phyloP scores from a whole-genome alignment of 1,140 invertebrate genomes.

The Polypedilum vanderplanki region DNA sequence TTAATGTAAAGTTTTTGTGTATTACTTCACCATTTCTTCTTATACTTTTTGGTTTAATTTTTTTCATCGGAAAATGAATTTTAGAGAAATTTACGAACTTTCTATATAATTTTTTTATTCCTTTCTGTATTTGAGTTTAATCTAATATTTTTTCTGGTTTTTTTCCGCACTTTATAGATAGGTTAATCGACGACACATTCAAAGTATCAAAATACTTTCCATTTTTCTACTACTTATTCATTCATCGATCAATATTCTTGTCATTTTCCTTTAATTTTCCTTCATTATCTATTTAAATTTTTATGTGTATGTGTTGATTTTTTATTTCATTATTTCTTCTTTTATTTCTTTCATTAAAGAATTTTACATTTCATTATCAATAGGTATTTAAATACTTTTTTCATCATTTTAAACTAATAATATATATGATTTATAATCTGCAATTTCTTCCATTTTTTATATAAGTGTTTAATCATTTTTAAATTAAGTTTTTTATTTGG shows the following conservation, averaged over 20 bases:
- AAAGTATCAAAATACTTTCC: neutral
- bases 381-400: slow-evolving; percentile 1
- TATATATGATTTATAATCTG: slow-evolving; percentile 22
- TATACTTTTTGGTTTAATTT: neutral
- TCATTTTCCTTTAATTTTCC: neutral
- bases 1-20: neutral
- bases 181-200: neutral
- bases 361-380: slow-evolving; percentile 16
- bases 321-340: neutral
- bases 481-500: slow-evolving; percentile 2
- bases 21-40: neutral
- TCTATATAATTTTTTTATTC: neutral
- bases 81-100: neutral
- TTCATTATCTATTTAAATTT: neutral
- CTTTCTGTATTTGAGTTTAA: neutral
- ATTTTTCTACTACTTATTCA: neutral
- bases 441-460: neutral
- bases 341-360: neutral
- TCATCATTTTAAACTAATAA: slow-evolving; percentile 23
- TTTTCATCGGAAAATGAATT: slow-evolving; percentile 15
- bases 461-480: neutral
- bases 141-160: slow-evolving; percentile 3
- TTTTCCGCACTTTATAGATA: neutral
- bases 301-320: neutral
- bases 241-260: neutral